A percentile compares a stretch with the other conserved stretches of the same genome.
These are phyloP conservation scores for Phalacrocorax pelagicus DNA, from an alignment of 2,113 vertebrate species.

Conservation along the genomic window DNA sequence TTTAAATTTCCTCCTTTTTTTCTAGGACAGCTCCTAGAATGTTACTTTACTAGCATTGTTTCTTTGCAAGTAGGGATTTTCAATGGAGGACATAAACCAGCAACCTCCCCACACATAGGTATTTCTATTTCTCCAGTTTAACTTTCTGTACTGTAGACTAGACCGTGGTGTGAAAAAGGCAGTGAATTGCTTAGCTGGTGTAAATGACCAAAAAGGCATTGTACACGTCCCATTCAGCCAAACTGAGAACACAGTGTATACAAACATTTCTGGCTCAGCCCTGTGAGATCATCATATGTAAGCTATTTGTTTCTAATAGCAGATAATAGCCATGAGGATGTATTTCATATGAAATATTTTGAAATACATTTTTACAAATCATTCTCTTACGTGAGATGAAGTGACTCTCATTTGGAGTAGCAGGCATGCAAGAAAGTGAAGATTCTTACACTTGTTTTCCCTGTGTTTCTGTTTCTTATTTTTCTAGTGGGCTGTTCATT, in stretches of 20 bases:
- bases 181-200: background rate
- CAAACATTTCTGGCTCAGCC: background rate
- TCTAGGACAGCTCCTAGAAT: background rate
- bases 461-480: conserved; percentile 10
- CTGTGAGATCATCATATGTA: background rate
- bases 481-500: conserved; percentile 83
- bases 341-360: background rate
- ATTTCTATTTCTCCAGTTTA: background rate
- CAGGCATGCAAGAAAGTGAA: background rate
- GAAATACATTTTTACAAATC: background rate
- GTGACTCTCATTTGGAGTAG: background rate
- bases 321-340: background rate
- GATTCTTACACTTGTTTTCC: background rate
- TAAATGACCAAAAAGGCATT: background rate
- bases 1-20: background rate
- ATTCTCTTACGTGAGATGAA: background rate
- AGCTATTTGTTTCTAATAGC: background rate
- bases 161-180: background rate
- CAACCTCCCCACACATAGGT: background rate
- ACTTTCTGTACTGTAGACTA: background rate
- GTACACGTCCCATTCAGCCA: background rate
- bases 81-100: background rate
- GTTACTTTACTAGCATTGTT: background rate
- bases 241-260: background rate
- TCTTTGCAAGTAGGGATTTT: background rate